These are phyloP conservation scores for Hystrix brachyura DNA, from an alignment of 2,113 vertebrate genomes.

Conservation along the genomic window DNA sequence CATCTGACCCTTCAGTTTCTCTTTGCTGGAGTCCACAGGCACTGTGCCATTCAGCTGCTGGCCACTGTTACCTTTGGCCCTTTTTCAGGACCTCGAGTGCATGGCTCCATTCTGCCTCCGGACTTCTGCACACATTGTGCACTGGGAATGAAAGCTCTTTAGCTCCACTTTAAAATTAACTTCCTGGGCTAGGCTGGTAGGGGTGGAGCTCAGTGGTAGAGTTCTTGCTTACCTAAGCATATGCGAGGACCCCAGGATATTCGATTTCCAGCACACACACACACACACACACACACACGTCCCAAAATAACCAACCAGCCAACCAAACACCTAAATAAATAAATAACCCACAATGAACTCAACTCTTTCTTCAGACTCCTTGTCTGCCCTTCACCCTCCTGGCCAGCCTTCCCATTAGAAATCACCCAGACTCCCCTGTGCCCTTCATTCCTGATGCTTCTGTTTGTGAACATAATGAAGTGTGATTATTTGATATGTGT, in stretches of 20 bases:
- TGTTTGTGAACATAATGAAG: background rate
- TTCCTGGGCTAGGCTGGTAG: background rate
- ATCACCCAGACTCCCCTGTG: background rate
- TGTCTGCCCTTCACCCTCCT: background rate
- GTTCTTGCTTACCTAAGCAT: background rate
- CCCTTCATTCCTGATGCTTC: background rate
- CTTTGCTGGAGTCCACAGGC: background rate
- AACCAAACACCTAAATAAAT: background rate
- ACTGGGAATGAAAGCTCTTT: background rate
- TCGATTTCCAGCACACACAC: background rate
- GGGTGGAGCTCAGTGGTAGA: background rate
- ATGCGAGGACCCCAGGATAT: background rate
- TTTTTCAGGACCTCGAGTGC: fast-evolving
- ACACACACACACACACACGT: no score
- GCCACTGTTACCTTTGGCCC: background rate
- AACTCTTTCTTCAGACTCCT: background rate
- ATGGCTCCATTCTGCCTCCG: background rate
- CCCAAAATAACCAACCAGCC: background rate
- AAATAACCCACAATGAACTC: background rate
- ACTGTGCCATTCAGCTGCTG: background rate
- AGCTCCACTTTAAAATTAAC: background rate
- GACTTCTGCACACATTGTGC: background rate
- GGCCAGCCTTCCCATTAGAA: background rate
- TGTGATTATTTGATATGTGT: background rate
- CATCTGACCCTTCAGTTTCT: background rate